A percentile compares a stretch with the other conserved stretches of the same genome.
Conservation (phyloP, 2,113 vertebrate species). For the Scomber scombrus region DNA sequence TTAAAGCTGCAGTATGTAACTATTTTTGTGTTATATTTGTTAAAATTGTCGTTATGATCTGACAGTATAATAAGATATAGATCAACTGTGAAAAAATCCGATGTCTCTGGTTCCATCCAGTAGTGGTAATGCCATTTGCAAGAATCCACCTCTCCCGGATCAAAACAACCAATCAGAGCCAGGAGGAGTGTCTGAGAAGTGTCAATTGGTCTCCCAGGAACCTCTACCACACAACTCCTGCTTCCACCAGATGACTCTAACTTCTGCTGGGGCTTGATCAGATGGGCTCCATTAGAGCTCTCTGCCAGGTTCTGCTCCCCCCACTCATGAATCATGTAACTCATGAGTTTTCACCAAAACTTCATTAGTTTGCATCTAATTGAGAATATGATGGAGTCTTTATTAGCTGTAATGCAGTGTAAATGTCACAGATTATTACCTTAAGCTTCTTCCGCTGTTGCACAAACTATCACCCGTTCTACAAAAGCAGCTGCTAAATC, state of each 20-base stretch:
- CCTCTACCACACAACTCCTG: constrained; percentile 5
- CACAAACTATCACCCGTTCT: constrained; percentile 28
- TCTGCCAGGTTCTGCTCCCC: constrained; percentile 15
- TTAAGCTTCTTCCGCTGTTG: constrained; percentile 16
- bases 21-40: no score
- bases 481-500: constrained; percentile 30
- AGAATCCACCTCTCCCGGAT: no score
- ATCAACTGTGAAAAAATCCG: no score
- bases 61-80: no score
- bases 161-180: no score
- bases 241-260: constrained; percentile 27
- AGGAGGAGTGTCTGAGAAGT: no score
- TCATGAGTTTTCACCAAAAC: not conserved
- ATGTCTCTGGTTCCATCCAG: no score
- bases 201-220: not conserved
- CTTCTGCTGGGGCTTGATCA: constrained; percentile 26
- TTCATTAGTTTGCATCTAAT: not conserved
- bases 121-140: no score
- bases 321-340: constrained; percentile 16
- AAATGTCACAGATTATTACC: constrained; percentile 32
- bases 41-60: no score
- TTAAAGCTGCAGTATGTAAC: no score
- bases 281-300: constrained; percentile 9
- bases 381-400: not conserved
- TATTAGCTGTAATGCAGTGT: constrained; percentile 7